Evolutionary conservation across 2,888 invertebrate genomes (phyloP).

Genomic region (Drosophila macrospina): DNA sequence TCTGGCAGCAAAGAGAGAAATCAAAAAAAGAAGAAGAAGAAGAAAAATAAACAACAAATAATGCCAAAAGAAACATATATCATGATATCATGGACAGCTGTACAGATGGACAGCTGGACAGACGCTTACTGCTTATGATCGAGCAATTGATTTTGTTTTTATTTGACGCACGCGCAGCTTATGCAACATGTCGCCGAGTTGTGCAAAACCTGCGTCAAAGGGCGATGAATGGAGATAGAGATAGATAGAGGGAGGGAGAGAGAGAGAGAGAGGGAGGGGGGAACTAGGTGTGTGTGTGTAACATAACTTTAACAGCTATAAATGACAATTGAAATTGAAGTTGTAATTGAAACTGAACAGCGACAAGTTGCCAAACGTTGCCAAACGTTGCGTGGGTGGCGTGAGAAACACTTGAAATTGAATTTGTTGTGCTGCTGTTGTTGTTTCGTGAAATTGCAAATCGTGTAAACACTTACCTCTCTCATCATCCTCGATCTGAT

Average conservation of each 20-base stretch:
- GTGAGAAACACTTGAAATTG: constrained; percentile 62
- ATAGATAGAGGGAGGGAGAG: neutral
- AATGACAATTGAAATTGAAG: constrained; percentile 48
- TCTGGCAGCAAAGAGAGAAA: constrained; percentile 23
- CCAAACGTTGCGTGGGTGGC: constrained; percentile 56
- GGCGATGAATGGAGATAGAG: neutral
- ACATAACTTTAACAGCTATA: constrained; percentile 48
- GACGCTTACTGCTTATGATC: constrained; percentile 25
- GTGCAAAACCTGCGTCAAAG: constrained; percentile 21
- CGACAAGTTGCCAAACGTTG: constrained; percentile 22
- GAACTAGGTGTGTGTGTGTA: constrained; percentile 14
- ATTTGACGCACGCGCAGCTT: constrained; percentile 66
- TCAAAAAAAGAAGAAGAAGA: constrained; percentile 4
- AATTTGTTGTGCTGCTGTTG: neutral
- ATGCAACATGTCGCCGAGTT: constrained; percentile 52
- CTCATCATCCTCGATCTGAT: constrained; percentile 69
- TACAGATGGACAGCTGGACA: neutral
- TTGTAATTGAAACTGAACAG: constrained; percentile 31
- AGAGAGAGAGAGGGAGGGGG: neutral
- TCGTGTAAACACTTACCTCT: constrained; percentile 57
- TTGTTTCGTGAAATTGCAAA: neutral
- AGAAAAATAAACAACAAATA: neutral
- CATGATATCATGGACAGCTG: constrained; percentile 6
- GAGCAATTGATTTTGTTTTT: constrained; percentile 75
- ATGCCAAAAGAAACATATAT: constrained; percentile 1